These are phyloP conservation scores for Periophthalmodon schlosseri DNA, from an alignment of 2,113 vertebrate genomes.

Conservation along the genomic window DNA sequence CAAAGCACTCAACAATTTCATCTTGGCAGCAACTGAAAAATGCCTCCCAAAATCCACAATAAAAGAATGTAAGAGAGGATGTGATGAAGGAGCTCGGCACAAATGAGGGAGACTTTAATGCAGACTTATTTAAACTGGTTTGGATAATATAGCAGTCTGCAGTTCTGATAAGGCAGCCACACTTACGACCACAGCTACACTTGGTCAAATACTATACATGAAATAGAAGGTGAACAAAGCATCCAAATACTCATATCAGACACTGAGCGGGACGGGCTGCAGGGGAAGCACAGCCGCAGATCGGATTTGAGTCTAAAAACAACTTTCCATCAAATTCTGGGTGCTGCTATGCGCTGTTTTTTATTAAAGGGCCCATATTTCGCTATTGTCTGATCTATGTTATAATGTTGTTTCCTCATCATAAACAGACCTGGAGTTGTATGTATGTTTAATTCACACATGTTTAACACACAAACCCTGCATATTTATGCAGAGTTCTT, in stretches of 20 bases:
- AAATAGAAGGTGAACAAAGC: constrained; percentile 27
- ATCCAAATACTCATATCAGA: constrained; percentile 27
- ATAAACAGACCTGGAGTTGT: no score
- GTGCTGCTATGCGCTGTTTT: background rate
- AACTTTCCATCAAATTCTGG: constrained; percentile 3
- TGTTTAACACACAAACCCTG: no score
- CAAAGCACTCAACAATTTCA: background rate
- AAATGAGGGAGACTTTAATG: constrained; percentile 23
- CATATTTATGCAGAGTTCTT: no score
- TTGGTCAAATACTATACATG: background rate
- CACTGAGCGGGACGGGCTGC: constrained; percentile 16
- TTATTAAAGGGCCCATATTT: background rate
- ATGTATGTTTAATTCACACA: no score
- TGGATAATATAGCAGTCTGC: constrained; percentile 39
- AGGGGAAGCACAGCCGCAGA: constrained; percentile 2
- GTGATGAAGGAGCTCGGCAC: constrained; percentile 28
- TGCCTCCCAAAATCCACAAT: background rate
- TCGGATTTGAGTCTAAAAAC: background rate
- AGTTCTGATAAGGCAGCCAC: constrained; percentile 41
- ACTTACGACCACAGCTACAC: no score
- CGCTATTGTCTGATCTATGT: no score
- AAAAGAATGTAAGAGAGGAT: background rate
- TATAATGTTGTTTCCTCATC: no score
- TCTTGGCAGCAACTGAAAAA: background rate
- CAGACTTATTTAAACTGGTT: constrained; percentile 31